These are phyloP conservation scores for Tenodera sinensis DNA, from an alignment of 2,888 invertebrate genomes.

Conservation along the genomic window DNA sequence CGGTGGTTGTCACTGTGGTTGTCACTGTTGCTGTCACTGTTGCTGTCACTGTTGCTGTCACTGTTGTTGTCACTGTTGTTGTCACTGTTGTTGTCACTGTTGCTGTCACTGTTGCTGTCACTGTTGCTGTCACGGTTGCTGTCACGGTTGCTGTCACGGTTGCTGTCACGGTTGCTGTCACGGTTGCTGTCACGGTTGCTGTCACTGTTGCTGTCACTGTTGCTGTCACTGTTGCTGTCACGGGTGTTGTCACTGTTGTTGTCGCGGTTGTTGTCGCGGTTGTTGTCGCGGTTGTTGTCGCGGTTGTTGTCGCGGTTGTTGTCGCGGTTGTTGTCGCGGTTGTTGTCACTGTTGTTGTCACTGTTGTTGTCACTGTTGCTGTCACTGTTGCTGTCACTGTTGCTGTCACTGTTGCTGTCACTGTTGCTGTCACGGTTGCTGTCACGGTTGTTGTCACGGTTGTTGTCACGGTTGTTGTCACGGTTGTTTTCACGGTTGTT, in stretches of 20 bases:
- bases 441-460: too few relatives aligned
- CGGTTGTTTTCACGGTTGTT: too few relatives aligned
- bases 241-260: neutral
- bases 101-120: constrained; percentile 6
- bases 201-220: constrained; percentile 3
- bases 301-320: too few relatives aligned
- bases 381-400: neutral
- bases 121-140: constrained; percentile 4
- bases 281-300: too few relatives aligned
- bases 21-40: neutral
- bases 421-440: constrained; percentile 5
- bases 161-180: constrained; percentile 6
- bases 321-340: too few relatives aligned
- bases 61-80: constrained; percentile 10
- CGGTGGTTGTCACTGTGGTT: neutral
- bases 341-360: too few relatives aligned
- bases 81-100: constrained; percentile 2
- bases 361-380: constrained; percentile 1
- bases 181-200: constrained; percentile 8
- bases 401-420: constrained; percentile 7
- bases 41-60: neutral
- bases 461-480: too few relatives aligned
- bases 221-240: too few relatives aligned
- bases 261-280: too few relatives aligned
- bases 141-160: neutral